phyloP scores from a whole-genome alignment of 2,113 vertebrate genomes.

The Miniopterus natalensis region DNA sequence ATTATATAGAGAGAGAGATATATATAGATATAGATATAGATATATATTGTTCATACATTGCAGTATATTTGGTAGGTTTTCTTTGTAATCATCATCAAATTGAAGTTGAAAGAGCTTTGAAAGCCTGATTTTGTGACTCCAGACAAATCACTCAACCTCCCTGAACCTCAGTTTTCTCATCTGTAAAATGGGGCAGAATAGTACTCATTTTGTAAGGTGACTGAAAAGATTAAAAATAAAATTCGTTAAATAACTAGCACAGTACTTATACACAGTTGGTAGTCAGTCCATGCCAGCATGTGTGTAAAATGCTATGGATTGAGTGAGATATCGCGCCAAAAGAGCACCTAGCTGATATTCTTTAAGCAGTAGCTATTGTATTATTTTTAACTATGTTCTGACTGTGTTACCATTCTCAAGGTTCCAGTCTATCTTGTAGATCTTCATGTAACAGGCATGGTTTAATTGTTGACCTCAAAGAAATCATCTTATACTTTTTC shows the following conservation, averaged over 20 bases:
- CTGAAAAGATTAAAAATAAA: neutral
- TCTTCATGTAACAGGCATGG: neutral
- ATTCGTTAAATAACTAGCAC: neutral
- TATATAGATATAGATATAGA: neutral
- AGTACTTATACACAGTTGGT: neutral
- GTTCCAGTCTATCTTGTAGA: neutral
- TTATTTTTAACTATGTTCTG: neutral
- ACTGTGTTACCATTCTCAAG: neutral
- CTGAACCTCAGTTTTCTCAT: neutral
- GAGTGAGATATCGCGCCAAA: too few species aligned
- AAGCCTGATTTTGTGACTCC: neutral
- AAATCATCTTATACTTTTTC: neutral
- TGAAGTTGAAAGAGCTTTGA: conserved; percentile 13
- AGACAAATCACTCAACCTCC: neutral
- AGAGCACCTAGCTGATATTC: neutral
- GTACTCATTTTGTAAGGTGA: neutral
- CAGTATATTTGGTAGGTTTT: neutral
- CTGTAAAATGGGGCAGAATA: neutral
- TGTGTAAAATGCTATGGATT: neutral
- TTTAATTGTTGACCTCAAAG: neutral
- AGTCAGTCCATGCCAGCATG: neutral
- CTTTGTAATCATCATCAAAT: neutral
- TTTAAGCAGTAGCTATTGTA: neutral
- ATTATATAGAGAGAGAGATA: neutral
- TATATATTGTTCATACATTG: neutral